These are phyloP conservation scores for Pseudochromis fuscus DNA, from an alignment of 2,797 vertebrate species.

Conservation along the genomic window DNA sequence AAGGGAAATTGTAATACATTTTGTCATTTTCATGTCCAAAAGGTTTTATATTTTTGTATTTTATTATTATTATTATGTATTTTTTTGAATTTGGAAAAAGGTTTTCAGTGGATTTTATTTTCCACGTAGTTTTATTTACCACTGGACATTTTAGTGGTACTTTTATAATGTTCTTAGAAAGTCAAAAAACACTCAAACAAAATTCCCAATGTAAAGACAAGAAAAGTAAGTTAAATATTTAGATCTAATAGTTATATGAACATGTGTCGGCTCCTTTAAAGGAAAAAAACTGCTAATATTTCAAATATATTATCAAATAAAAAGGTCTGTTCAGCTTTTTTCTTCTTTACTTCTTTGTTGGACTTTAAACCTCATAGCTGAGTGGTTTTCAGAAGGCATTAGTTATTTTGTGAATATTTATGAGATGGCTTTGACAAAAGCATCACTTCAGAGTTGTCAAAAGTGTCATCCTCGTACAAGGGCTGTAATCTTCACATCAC, in stretches of 20 bases:
- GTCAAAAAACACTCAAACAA: no score
- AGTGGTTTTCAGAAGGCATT: constrained; percentile 53
- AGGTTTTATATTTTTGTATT: not conserved
- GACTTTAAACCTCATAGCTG: constrained; percentile 33
- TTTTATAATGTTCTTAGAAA: not conserved
- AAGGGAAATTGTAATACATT: no score
- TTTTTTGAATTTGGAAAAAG: no score
- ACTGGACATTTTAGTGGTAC: not conserved
- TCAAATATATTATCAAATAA: not conserved
- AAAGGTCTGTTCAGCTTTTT: not conserved
- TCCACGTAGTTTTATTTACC: no score
- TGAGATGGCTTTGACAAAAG: constrained; percentile 65
- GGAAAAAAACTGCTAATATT: constrained; percentile 9
- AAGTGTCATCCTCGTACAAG: constrained; percentile 57
- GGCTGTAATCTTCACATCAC: constrained; percentile 72
- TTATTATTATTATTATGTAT: no score
- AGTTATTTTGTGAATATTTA: constrained; percentile 58
- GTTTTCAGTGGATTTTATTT: no score
- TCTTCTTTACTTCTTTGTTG: constrained; percentile 17
- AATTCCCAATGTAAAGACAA: not conserved
- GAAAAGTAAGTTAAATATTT: not conserved
- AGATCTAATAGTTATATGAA: not conserved
- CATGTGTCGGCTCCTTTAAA: not conserved
- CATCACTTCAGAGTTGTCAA: constrained; percentile 70
- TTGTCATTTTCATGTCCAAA: not conserved